These are phyloP conservation scores for Cyprinodon tularosa DNA, from an alignment of 2,113 vertebrate genomes.

Conservation along the genomic window DNA sequence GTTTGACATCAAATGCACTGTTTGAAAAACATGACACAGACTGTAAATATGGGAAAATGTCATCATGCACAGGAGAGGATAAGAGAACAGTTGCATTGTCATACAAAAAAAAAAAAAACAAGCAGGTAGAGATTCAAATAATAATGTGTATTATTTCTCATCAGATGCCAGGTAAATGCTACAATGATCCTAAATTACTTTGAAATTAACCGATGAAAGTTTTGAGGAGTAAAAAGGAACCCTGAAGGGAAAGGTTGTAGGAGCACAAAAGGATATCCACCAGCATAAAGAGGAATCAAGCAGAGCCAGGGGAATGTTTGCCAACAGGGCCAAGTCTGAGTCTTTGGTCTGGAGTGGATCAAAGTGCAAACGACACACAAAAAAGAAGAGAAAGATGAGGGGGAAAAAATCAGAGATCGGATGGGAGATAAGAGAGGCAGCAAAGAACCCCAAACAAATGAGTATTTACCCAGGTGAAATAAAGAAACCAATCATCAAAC, in stretches of 20 bases:
- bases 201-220: conserved; percentile 10
- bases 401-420: conserved; percentile 9
- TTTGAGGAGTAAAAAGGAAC: conserved; percentile 42
- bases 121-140: not conserved
- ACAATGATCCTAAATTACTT: conserved; percentile 1
- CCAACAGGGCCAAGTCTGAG: conserved; percentile 87
- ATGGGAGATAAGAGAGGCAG: conserved; percentile 21
- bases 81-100: conserved; percentile 15
- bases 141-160: not conserved
- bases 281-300: conserved; percentile 92
- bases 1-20: not conserved
- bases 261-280: conserved; percentile 90
- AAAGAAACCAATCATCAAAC: conserved; percentile 25
- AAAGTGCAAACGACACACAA: conserved; percentile 30
- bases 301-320: conserved; percentile 88
- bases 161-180: not conserved
- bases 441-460: conserved; percentile 33
- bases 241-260: conserved; percentile 47
- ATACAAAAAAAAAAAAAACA: not conserved
- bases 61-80: conserved; percentile 7
- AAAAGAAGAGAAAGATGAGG: conserved; percentile 22
- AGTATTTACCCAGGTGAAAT: conserved; percentile 32
- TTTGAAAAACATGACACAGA: not conserved
- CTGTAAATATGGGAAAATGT: not conserved
- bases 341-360: conserved; percentile 81